Conservation (phyloP, 2,888 invertebrate genomes). For the Blera fallax region DNA sequence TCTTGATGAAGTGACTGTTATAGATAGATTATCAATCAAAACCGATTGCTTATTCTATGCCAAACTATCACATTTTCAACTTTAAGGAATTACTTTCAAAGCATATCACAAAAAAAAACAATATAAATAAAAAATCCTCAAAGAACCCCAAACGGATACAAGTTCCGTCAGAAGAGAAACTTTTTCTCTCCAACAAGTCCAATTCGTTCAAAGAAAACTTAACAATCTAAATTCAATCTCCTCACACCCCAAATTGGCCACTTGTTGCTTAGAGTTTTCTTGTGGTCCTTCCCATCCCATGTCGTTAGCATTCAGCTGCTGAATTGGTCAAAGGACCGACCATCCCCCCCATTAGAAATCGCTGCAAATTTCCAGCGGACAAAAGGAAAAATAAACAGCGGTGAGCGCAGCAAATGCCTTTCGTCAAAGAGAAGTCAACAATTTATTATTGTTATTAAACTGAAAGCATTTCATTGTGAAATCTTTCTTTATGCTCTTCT, state of each 20-base stretch:
- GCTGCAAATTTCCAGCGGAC: slow-evolving; percentile 1
- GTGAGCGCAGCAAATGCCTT: slow-evolving; percentile 5
- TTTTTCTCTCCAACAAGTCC: slow-evolving; percentile 31
- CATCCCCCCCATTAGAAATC: neutral
- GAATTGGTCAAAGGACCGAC: slow-evolving; percentile 43
- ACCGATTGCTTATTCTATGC: neutral
- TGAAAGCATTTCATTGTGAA: slow-evolving; percentile 46
- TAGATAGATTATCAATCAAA: neutral
- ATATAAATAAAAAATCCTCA: slow-evolving; percentile 7
- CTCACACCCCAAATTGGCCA: slow-evolving; percentile 61
- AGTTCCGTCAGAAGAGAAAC: slow-evolving; percentile 24
- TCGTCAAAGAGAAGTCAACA: slow-evolving; percentile 51
- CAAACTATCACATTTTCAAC: neutral
- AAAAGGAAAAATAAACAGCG: neutral
- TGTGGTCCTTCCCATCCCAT: slow-evolving; percentile 5
- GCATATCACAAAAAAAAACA: no score
- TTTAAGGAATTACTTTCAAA: neutral
- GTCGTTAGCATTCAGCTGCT: slow-evolving; percentile 13
- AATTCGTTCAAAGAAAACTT: slow-evolving; percentile 49
- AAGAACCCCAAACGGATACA: slow-evolving; percentile 26
- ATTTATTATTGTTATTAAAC: slow-evolving; percentile 43
- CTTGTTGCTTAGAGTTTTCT: slow-evolving; percentile 60
- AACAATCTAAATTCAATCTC: slow-evolving; percentile 68
- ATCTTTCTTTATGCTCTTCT: slow-evolving; percentile 15
- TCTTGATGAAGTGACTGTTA: neutral